Evolutionary conservation across 2,113 vertebrate genomes (phyloP).

Genomic region (Australoheros scitulus): DNA sequence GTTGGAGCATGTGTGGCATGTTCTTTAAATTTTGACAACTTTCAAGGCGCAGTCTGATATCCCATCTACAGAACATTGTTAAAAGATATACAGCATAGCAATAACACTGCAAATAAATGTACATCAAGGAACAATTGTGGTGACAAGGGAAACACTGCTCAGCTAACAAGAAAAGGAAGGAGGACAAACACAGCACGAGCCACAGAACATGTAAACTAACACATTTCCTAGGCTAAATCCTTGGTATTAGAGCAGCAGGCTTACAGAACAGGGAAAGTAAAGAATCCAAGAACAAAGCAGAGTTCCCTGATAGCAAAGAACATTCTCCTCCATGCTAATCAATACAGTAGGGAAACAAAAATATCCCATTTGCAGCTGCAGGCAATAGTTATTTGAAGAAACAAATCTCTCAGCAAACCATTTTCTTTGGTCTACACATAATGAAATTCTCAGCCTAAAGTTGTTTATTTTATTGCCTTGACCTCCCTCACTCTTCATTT

Average conservation of each 20-base stretch:
- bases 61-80: not conserved
- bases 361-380: slow-evolving; percentile 37
- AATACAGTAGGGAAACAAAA: slow-evolving; percentile 24
- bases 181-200: not conserved
- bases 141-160: not conserved
- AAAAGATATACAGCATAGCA: slow-evolving; percentile 21
- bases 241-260: not conserved
- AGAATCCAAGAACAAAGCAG: slow-evolving; percentile 27
- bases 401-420: slow-evolving; percentile 51
- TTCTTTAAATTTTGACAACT: not conserved
- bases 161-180: slow-evolving; percentile 12
- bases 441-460: slow-evolving; percentile 57
- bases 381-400: slow-evolving; percentile 47
- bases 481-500: slow-evolving; percentile 61
- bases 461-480: slow-evolving; percentile 59
- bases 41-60: slow-evolving; percentile 21
- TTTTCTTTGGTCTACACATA: slow-evolving; percentile 21
- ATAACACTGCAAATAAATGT: slow-evolving; percentile 5
- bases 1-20: not conserved
- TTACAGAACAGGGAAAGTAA: not conserved
- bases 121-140: not conserved
- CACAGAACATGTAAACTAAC: not conserved
- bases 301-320: slow-evolving; percentile 23
- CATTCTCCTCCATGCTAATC: slow-evolving; percentile 27
- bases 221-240: not conserved